Percentiles rank a stretch among this genome's conserved stretches.
Conservation (phyloP, 2,888 invertebrate species). For the Clanis bilineata region DNA sequence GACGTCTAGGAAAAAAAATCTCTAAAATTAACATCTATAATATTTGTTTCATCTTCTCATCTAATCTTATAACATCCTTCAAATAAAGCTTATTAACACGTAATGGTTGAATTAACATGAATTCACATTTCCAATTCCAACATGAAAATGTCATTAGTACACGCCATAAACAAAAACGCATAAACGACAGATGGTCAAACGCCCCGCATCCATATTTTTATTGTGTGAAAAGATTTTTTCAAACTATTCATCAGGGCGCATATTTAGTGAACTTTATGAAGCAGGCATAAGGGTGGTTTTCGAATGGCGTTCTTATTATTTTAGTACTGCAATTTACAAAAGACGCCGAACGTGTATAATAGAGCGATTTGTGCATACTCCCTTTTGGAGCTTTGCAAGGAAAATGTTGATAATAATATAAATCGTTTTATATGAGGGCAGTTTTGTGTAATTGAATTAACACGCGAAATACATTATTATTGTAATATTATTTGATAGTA, state of each 20-base stretch:
- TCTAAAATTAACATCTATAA: background rate
- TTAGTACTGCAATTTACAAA: slow-evolving; percentile 19
- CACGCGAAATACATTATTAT: slow-evolving; percentile 13
- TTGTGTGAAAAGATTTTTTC: slow-evolving; percentile 50
- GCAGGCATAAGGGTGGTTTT: slow-evolving; percentile 23
- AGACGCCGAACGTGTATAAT: slow-evolving; percentile 31
- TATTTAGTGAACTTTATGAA: slow-evolving; percentile 1
- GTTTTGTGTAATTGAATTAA: slow-evolving; percentile 26
- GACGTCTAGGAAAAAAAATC: no score
- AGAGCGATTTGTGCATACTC: slow-evolving; percentile 35
- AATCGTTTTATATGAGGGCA: slow-evolving; percentile 15
- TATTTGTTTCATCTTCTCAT: no score
- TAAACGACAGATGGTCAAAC: slow-evolving; percentile 62
- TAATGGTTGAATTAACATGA: slow-evolving; percentile 7
- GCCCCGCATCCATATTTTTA: slow-evolving; percentile 51
- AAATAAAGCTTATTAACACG: slow-evolving; percentile 18
- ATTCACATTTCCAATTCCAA: slow-evolving; percentile 13
- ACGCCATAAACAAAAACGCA: slow-evolving; percentile 43
- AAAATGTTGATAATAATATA: slow-evolving; percentile 20
- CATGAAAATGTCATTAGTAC: slow-evolving; percentile 50
- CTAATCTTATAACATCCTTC: slow-evolving; percentile 10
- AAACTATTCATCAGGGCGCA: slow-evolving; percentile 28
- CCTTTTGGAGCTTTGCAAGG: slow-evolving; percentile 24
- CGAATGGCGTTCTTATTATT: background rate
- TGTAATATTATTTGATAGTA: background rate